Evolutionary conservation across 2,888 invertebrate genomes (phyloP), one percentile per base, ranked within the genome.

Genomic region (Spialia ferax): DNA sequence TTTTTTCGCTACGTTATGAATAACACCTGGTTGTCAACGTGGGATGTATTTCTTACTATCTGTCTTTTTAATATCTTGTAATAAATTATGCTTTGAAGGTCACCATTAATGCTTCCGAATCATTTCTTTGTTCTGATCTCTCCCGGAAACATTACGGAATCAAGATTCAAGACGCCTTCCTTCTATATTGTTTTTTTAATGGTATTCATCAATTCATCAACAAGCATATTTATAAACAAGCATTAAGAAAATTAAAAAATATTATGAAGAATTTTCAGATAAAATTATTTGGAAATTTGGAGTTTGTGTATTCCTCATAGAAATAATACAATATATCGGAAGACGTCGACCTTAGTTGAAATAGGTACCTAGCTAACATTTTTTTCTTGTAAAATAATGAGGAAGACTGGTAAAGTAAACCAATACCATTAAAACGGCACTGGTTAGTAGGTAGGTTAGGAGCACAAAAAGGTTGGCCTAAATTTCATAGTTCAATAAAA

Each of bases 401-500:
- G 45, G 45, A 45, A 45, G 45, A 45, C 15, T 45, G 18, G 18
- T 45, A 18, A 18, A 32, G 29, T 48, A 61, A 50, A 35, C 50
- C 61, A 52, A 50, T 61, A 32, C 50, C 7, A 52, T 23, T n/a
- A 38, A 62, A 38, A 2, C 50, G 54, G 23, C 61, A 32, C 50
- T 32, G 48, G 48, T 18, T 26, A 5, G 29, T 35, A 62, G 62
- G 23, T 63, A 26, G 62, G 62, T 63, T 63, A 63, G 38, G 23
- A 63, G 62, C 23, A 26, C 54, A 52, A 13, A 52, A 63, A 63
- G 60, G 70, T 59, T 73, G 70, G 63, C 71, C 74, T 67, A 73
- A 69, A 71, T 75, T 69, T 71, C 87, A 85, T 78, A 80, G 86
- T 85, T 85, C 83, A 83, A 86, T 87, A 88, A 84, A 86, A 85